phyloP scores from a whole-genome alignment of 2,797 vertebrate genomes.

The Tamandua tetradactyla region DNA sequence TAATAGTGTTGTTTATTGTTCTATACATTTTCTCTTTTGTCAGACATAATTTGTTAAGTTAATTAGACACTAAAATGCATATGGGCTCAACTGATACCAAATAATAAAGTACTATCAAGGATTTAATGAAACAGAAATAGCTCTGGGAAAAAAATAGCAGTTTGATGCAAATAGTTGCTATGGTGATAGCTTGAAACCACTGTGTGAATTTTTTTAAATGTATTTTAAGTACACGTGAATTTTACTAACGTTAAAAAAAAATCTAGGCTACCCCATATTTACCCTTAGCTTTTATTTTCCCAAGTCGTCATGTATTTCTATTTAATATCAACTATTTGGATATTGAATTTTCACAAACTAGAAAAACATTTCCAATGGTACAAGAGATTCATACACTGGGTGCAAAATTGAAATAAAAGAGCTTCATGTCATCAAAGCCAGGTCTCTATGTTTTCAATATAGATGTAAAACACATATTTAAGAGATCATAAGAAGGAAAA shows the following conservation, averaged over 20 bases:
- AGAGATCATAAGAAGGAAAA: not conserved
- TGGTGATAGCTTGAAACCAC: constrained; percentile 83
- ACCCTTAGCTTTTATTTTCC: not conserved
- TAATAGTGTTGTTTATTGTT: constrained; percentile 82
- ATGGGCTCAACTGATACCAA: constrained; percentile 77
- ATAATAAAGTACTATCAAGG: constrained; percentile 82
- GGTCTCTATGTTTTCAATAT: not conserved
- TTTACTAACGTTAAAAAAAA: constrained; percentile 65
- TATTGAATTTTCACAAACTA: not conserved
- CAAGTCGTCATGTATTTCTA: not conserved
- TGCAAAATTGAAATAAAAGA: not conserved
- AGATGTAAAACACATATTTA: not conserved
- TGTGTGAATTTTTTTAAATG: constrained; percentile 62
- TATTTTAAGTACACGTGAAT: constrained; percentile 73
- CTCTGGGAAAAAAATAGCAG: constrained; percentile 73
- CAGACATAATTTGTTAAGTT: constrained; percentile 83
- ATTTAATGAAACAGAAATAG: constrained; percentile 84
- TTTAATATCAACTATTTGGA: not conserved
- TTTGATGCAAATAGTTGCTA: constrained; percentile 84
- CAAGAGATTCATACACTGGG: not conserved
- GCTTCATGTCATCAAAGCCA: not conserved
- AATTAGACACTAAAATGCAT: constrained; percentile 81
- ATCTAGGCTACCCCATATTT: not conserved
- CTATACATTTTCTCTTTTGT: constrained; percentile 78
- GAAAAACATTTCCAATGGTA: not conserved